Base-by-base conservation (phyloP, 2,888 invertebrate genomes). In the Eueremaeus valkanovi region DNA sequence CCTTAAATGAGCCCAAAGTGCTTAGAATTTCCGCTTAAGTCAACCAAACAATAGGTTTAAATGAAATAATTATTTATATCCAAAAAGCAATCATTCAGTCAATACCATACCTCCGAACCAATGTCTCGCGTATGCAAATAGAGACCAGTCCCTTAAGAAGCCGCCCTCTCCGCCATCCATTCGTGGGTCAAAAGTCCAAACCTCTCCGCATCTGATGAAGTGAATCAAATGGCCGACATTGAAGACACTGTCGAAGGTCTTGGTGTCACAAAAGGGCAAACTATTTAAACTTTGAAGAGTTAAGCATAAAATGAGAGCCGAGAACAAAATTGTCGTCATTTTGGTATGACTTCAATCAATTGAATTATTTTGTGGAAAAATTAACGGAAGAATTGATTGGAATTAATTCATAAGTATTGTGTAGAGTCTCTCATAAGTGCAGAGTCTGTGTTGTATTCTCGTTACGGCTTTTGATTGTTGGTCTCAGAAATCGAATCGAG, bases 171-270 rank as follows among this genome's bases (percentile, higher is more conserved):
- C 55, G 8, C 24, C 55, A 21, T 55, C 55, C 8, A 55, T 21
- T 3, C 13, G 55, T 3, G 21, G 24, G 27, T 55, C 6, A 24
- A 55, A 55, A 3, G 55, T 55, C 27, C 55, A 55, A 24, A 55
- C 27, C 27, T 55, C 24, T 5, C 55, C 55, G 24, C 55, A 55
- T 1, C 55, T 3, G 18, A 55, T 24, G 27, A 55, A 55, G 27
- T 55, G 27, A 9, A 55, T 24, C 13, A 55, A 1, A 24, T 21
- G 55, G 1, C 55, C 55, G 24, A 55, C 27, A 55, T 27, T 55
- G 55, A 55, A 55, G 55, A 55, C 55, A 55, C 21, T 55, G 55
- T 55, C 55, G 24, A 55, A 55, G 9, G 55, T 24, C 27, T 55
- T 55, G 55, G 6, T 24, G 55, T 55, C 55, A 55, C 55, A 55